Conservation (phyloP, 2,113 vertebrate genomes). For the Lutjanus erythropterus region DNA sequence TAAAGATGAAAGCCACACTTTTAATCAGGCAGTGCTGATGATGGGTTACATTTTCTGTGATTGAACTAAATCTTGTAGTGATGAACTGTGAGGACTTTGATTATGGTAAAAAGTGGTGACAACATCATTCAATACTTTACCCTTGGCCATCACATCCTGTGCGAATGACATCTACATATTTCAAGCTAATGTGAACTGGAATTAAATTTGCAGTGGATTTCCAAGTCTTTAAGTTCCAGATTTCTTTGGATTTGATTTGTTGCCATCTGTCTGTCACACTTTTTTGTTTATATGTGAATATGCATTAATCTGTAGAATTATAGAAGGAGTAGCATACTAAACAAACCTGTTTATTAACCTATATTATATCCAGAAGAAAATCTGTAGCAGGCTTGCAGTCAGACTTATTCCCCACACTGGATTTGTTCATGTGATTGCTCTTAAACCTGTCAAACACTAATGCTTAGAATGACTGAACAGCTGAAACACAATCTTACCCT, state of each 20-base stretch:
- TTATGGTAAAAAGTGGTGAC: constrained; percentile 21
- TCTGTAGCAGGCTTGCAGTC: constrained; percentile 5
- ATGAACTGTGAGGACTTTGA: constrained; percentile 41
- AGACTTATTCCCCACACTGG: neutral
- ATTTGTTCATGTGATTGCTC: constrained; percentile 28
- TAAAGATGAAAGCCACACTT: constrained; percentile 36
- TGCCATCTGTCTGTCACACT: neutral
- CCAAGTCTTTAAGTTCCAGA: neutral
- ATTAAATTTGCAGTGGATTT: constrained; percentile 1
- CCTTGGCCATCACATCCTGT: constrained; percentile 4
- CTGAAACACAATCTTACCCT: constrained; percentile 46
- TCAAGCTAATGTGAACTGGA: constrained; percentile 17
- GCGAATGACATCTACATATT: constrained; percentile 34
- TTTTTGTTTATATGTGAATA: constrained; percentile 9
- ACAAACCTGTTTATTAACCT: constrained; percentile 29
- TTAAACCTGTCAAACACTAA: constrained; percentile 31
- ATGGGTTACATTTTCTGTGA: constrained; percentile 30
- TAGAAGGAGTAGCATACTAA: neutral
- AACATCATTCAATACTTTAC: constrained; percentile 31
- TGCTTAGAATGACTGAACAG: constrained; percentile 34
- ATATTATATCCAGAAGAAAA: constrained; percentile 12
- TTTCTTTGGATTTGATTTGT: constrained; percentile 8
- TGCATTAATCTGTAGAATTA: constrained; percentile 15
- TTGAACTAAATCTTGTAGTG: constrained; percentile 32
- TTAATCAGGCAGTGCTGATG: constrained; percentile 39